Evolutionary conservation across 30 jellyfish, hydroid and myxozoan species (phyloP), one percentile per base, ranked within the genome.

Genomic region (Chrysaora quinquecirrha): DNA sequence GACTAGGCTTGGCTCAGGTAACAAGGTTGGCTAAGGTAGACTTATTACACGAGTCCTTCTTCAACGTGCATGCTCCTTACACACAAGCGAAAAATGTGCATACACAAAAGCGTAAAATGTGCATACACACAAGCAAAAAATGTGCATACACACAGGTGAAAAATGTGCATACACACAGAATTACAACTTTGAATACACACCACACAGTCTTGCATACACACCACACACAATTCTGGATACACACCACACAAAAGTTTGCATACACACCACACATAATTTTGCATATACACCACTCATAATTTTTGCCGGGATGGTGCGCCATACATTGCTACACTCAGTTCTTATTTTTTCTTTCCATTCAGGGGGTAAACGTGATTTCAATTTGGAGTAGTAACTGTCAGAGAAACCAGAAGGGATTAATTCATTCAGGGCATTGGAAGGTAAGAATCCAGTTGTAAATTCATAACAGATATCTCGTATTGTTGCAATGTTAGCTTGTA

Each of bases 241-340:
- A 69, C 80, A 34, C 80, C 33, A 2, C 65, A 69, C 64, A 35
- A 18, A 69, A 31, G n/a, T 52, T 2, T 52, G 63, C 24, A 20
- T 19, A 33, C 65, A 69, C 64, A 69, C 80, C 1, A 1, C 52
- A 64, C 80, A 33, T 25, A 67, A 28, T 29, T 28, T 30, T 67
- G 62, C 80, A 67, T 67, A 32, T 63, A 67, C 80, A 67, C 62
- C 75, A 63, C 75, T 14, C 75, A 63, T 63, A 22, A 63, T 63
- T 63, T 38, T 38, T 52, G 12, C 68, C 29, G 68, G 68, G 68
- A 52, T 25, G 29, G 68, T 25, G 68, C 68, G 68, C 68, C 25
- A 52, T 52, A 52, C 68, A 52, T 6, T 38, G 14, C 54, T n/a
- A n/a, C n/a, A n/a, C n/a, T n/a, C n/a, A n/a, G n/a, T n/a, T n/a